These are phyloP conservation scores for Geotrupes spiniger DNA, from an alignment of 2,888 invertebrate species.

Conservation along the genomic window DNA sequence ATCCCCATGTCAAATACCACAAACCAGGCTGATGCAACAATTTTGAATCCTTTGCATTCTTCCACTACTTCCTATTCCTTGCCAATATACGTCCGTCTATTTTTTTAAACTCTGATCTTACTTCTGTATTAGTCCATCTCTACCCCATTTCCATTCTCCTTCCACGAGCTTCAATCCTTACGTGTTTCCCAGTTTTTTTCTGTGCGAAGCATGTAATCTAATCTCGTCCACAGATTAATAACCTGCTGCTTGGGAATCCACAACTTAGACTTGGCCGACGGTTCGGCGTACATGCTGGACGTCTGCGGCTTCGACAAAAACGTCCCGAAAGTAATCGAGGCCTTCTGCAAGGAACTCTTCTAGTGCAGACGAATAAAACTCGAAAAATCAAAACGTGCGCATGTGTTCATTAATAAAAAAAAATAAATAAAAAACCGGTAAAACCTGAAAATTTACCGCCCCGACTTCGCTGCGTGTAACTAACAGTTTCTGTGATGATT, in stretches of 20 bases:
- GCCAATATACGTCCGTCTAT: too few species aligned
- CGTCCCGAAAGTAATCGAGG: slow-evolving; percentile 62
- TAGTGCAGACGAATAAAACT: slow-evolving; percentile 15
- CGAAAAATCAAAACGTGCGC: slow-evolving; percentile 5
- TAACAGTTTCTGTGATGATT: slow-evolving; percentile 7
- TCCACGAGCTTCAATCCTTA: too few species aligned
- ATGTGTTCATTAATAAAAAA: slow-evolving; percentile 16
- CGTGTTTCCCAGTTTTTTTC: slow-evolving; percentile 8
- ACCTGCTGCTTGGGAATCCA: slow-evolving; percentile 59
- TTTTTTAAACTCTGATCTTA: slow-evolving; percentile 1
- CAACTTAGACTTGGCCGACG: slow-evolving; percentile 52
- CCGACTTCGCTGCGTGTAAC: background rate
- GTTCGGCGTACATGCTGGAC: slow-evolving; percentile 52
- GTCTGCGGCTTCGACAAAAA: slow-evolving; percentile 63
- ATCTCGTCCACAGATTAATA: slow-evolving; percentile 62
- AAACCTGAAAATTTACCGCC: background rate
- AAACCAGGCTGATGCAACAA: too few species aligned
- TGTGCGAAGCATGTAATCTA: too few species aligned
- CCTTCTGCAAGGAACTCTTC: slow-evolving; percentile 59
- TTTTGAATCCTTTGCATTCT: too few species aligned
- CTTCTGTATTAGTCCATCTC: background rate
- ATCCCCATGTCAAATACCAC: too few species aligned
- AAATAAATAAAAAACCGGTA: background rate
- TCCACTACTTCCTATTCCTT: too few species aligned
- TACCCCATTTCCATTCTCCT: too few species aligned